Evolutionary conservation across 2,888 invertebrate genomes (phyloP), one percentile per base, ranked within the genome.

Genomic region (Flabesymbios commensalis): DNA sequence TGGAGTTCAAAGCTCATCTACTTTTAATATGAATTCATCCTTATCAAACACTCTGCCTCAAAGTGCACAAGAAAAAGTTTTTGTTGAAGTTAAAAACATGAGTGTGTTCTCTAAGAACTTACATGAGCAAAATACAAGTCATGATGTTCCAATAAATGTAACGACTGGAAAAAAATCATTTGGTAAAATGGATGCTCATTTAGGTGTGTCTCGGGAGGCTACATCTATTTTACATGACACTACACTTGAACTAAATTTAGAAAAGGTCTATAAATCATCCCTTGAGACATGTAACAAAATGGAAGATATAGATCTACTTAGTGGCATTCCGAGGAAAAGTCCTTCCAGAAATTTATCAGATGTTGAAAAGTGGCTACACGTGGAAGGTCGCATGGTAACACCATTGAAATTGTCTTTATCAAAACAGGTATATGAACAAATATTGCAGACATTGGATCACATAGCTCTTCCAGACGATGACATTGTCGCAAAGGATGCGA

Each of bases 141-240:
- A 83, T 88, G 88, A 68, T 91, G 90, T 78, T 86, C 87, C 33
- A 5, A 17, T 14, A 36, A 52, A 43, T 32, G 19, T 3, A 36
- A 41, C 1, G 51, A n/a, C n/a, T n/a, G n/a, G n/a, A n/a, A n/a
- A n/a, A n/a, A n/a, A n/a, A n/a, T n/a, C n/a, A n/a, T n/a, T n/a
- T n/a, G n/a, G n/a, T n/a, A n/a, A n/a, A n/a, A n/a, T n/a, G n/a
- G n/a, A n/a, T n/a, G n/a, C n/a, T n/a, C n/a, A n/a, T n/a, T n/a
- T n/a, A n/a, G 39, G 58, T 36, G 52, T 47, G 26, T 65, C 62
- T 52, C 51, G 56, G n/a, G 29, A 48, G 36, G 63, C 59, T 2
- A 63, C 68, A 24, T 92, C 94, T 3, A 92, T 96, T 77, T 84
- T 96, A 65, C 93, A 95, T 83, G 90, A 95, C 82, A 95, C 95